Conservation (phyloP, 2,888 invertebrate genomes). For the Chymomyza procnemis region DNA sequence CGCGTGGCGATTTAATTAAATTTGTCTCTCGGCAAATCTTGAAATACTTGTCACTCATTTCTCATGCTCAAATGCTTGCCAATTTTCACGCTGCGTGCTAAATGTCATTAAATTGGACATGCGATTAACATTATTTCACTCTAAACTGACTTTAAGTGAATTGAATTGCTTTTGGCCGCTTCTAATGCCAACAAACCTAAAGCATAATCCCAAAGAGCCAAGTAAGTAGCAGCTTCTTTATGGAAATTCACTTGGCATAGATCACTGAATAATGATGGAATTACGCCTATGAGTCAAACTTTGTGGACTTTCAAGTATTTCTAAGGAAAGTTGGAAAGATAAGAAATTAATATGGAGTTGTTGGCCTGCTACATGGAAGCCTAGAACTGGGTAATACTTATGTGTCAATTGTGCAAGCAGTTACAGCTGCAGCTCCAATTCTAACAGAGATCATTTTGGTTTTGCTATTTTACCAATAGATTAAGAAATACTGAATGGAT, state of each 20-base stretch:
- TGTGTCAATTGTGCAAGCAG: no score
- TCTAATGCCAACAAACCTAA: background rate
- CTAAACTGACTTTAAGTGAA: conserved; percentile 62
- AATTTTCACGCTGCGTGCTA: conserved; percentile 43
- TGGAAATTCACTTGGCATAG: background rate
- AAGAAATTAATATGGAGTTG: no score
- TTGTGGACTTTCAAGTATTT: conserved; percentile 1
- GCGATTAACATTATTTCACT: conserved; percentile 70
- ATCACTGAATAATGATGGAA: no score
- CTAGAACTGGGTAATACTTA: no score
- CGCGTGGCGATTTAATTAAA: conserved; percentile 67
- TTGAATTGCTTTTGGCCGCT: conserved; percentile 10
- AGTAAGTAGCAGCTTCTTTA: background rate
- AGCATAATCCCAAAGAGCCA: no score
- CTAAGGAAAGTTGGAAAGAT: no score
- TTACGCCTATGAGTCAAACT: background rate
- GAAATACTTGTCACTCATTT: conserved; percentile 11
- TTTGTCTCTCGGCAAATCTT: conserved; percentile 18
- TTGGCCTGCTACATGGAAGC: no score
- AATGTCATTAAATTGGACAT: conserved; percentile 69
- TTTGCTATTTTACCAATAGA: no score
- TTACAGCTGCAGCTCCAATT: no score
- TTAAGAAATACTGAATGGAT: no score
- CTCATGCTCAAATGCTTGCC: conserved; percentile 5
- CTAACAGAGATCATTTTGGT: no score